Percentiles rank a stretch among this genome's conserved stretches.
Evolutionary conservation across 2,113 vertebrate species (phyloP).

Genomic region (Prunella fulvescens): DNA sequence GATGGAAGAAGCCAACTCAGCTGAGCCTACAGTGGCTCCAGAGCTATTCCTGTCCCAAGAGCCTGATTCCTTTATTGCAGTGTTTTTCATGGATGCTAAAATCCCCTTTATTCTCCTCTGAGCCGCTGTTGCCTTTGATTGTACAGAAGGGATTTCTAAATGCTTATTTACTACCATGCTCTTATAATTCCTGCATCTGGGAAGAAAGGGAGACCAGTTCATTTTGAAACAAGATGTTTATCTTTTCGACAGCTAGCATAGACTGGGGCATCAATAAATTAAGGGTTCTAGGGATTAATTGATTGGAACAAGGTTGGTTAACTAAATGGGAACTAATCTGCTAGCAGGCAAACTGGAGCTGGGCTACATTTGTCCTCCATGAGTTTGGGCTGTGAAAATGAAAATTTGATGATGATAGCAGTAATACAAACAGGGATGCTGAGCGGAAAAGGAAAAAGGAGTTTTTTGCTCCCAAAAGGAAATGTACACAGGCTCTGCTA

Average conservation of each 20-base stretch:
- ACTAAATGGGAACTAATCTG: slow-evolving; percentile 55
- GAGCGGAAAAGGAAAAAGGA: not conserved
- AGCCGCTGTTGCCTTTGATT: slow-evolving; percentile 26
- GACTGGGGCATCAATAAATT: slow-evolving; percentile 47
- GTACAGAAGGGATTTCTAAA: slow-evolving; percentile 44
- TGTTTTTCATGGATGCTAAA: slow-evolving; percentile 25
- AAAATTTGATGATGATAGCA: slow-evolving; percentile 7
- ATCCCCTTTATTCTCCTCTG: slow-evolving; percentile 11
- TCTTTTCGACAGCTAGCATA: not conserved
- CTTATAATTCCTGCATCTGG: slow-evolving; percentile 3
- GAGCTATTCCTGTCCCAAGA: not conserved
- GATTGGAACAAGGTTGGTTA: slow-evolving; percentile 59
- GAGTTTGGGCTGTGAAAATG: not conserved
- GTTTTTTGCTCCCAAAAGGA: slow-evolving; percentile 29
- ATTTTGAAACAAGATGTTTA: slow-evolving; percentile 34
- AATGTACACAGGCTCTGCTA: slow-evolving; percentile 28
- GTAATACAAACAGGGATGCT: not conserved
- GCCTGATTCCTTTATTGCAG: not conserved
- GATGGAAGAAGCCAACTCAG: not conserved
- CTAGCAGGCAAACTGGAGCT: not conserved
- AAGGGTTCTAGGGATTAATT: slow-evolving; percentile 59
- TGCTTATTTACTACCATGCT: slow-evolving; percentile 31
- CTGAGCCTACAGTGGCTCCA: not conserved
- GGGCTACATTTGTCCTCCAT: not conserved
- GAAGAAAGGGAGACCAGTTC: slow-evolving; percentile 20